phyloP scores from a whole-genome alignment of 2,797 vertebrate genomes.

The Eremophila alpestris region DNA sequence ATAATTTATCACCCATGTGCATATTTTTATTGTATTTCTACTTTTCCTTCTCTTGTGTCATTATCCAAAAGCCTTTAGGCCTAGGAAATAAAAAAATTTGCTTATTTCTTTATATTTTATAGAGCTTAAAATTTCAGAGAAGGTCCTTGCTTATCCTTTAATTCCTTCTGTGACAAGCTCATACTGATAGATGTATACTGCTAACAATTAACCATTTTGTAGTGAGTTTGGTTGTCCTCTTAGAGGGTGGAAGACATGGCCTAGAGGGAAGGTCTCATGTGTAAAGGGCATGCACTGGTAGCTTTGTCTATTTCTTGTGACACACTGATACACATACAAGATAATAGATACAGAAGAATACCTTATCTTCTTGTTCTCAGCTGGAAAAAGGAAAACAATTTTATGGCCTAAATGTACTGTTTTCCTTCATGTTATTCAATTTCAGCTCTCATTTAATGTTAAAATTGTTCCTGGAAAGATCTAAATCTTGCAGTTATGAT shows the following conservation, averaged over 20 bases:
- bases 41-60: background rate
- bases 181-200: background rate
- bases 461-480: background rate
- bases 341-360: background rate
- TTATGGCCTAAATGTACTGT: background rate
- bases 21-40: background rate
- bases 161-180: background rate
- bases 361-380: background rate
- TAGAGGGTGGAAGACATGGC: background rate
- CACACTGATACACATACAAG: background rate
- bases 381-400: background rate
- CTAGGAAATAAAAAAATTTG: background rate
- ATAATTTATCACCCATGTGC: background rate
- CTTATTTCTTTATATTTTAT: background rate
- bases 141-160: background rate
- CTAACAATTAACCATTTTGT: background rate
- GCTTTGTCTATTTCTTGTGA: background rate
- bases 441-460: background rate
- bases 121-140: background rate
- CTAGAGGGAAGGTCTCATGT: background rate
- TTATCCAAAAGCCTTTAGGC: background rate
- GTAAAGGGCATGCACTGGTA: background rate
- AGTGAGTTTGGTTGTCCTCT: background rate
- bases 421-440: background rate
- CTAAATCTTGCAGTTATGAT: background rate